Conservation (phyloP, 2,888 invertebrate species). For the Molorchus minor region DNA sequence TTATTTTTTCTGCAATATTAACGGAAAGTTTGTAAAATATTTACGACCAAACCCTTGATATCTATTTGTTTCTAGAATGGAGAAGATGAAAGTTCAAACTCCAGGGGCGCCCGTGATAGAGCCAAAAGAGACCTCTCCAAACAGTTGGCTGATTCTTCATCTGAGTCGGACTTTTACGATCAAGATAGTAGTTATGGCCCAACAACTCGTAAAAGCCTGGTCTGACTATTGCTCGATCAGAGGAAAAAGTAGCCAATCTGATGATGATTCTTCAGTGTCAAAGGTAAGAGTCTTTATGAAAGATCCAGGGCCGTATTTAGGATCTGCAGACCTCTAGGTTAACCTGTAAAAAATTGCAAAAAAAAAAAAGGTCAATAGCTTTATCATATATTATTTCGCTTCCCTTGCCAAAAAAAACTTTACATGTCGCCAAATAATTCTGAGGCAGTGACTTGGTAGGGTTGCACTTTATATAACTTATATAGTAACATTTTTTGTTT, state of each 20-base stretch:
- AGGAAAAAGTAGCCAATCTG: conserved; percentile 70
- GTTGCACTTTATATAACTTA: not conserved
- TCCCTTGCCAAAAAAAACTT: no score
- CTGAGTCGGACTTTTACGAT: conserved; percentile 60
- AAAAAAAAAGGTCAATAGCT: no score
- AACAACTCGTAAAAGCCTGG: conserved; percentile 79
- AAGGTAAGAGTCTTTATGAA: conserved; percentile 44
- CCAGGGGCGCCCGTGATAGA: conserved; percentile 60
- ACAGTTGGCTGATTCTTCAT: conserved; percentile 62
- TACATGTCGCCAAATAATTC: no score
- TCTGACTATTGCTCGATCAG: conserved; percentile 75
- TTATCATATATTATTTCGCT: no score
- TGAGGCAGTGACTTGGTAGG: no score
- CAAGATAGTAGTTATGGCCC: conserved; percentile 68
- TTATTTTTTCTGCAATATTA: no score
- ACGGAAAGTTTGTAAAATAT: no score
- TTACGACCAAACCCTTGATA: no score
- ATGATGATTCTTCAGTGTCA: conserved; percentile 65
- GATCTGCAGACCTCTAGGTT: no score
- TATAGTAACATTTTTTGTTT: no score
- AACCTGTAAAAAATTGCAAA: no score
- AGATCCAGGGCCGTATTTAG: no score
- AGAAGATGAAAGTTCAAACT: conserved; percentile 52
- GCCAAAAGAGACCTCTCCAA: conserved; percentile 66
- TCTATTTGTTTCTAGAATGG: conserved; percentile 49